Percentiles rank a stretch among this genome's conserved stretches.
These are phyloP conservation scores for Portevinia maculata DNA, from an alignment of 2,888 invertebrate genomes.

Conservation along the genomic window DNA sequence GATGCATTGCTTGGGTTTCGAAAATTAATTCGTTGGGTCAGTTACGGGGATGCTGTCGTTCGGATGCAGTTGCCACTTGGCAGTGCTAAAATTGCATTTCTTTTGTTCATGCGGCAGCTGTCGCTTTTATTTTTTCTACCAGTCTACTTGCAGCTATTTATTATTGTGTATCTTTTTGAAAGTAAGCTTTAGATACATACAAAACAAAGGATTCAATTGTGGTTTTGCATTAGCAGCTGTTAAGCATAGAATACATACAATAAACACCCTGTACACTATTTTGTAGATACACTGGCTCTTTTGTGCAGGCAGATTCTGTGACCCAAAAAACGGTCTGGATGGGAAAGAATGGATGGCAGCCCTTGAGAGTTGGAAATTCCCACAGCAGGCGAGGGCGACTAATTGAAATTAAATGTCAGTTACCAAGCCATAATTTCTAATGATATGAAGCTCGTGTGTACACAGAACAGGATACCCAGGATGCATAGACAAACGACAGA, in stretches of 20 bases:
- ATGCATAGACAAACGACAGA: slow-evolving; percentile 8
- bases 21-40: slow-evolving; percentile 71
- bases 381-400: slow-evolving; percentile 30
- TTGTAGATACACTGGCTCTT: not conserved
- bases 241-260: not conserved
- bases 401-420: slow-evolving; percentile 72
- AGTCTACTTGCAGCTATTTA: slow-evolving; percentile 34
- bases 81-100: slow-evolving; percentile 5
- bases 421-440: slow-evolving; percentile 67
- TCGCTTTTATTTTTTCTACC: slow-evolving; percentile 23
- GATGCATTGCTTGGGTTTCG: slow-evolving; percentile 60
- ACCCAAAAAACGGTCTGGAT: slow-evolving; percentile 20
- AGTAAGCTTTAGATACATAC: slow-evolving; percentile 59
- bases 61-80: not conserved
- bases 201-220: slow-evolving; percentile 59
- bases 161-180: slow-evolving; percentile 66
- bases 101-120: slow-evolving; percentile 34
- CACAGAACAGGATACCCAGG: slow-evolving; percentile 4
- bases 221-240: slow-evolving; percentile 55
- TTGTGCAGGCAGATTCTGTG: slow-evolving; percentile 7
- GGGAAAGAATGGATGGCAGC: not conserved
- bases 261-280: slow-evolving; percentile 1
- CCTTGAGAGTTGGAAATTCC: not conserved
- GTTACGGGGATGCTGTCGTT: slow-evolving; percentile 27
- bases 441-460: slow-evolving; percentile 36